These are phyloP conservation scores for Lepisosteus osseus DNA, from an alignment of 2,113 vertebrate genomes.

Conservation along the genomic window DNA sequence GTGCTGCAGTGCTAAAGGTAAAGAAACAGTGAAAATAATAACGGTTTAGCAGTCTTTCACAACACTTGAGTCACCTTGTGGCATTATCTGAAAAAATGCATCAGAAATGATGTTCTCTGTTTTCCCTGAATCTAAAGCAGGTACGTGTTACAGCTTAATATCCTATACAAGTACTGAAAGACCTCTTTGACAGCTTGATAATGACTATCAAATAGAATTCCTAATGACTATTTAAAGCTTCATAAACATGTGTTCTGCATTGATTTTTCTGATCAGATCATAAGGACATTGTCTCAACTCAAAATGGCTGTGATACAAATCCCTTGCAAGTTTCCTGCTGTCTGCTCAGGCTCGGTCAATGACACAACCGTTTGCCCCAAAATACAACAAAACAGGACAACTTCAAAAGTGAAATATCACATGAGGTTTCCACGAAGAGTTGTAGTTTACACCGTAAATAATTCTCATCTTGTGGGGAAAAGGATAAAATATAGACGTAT, in stretches of 20 bases:
- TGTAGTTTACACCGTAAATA: too few relatives aligned
- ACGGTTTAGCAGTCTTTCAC: too few relatives aligned
- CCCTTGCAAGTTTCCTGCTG: background rate
- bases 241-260: constrained; percentile 45
- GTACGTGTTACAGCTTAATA: background rate
- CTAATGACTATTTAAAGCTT: constrained; percentile 48
- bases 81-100: too few relatives aligned
- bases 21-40: too few relatives aligned
- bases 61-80: too few relatives aligned
- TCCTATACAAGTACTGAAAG: background rate
- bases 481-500: too few relatives aligned
- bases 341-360: background rate
- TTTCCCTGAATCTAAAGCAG: background rate
- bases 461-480: too few relatives aligned
- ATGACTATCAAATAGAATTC: constrained; percentile 47
- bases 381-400: too few relatives aligned
- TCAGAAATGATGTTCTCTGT: background rate
- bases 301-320: background rate
- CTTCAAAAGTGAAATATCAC: too few relatives aligned
- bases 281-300: constrained; percentile 38
- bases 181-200: constrained; percentile 25
- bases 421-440: too few relatives aligned
- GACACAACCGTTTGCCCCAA: background rate
- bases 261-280: constrained; percentile 28
- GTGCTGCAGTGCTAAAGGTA: too few relatives aligned